phyloP scores from a whole-genome alignment of 2,113 vertebrate species.

The Lepus americanus region DNA sequence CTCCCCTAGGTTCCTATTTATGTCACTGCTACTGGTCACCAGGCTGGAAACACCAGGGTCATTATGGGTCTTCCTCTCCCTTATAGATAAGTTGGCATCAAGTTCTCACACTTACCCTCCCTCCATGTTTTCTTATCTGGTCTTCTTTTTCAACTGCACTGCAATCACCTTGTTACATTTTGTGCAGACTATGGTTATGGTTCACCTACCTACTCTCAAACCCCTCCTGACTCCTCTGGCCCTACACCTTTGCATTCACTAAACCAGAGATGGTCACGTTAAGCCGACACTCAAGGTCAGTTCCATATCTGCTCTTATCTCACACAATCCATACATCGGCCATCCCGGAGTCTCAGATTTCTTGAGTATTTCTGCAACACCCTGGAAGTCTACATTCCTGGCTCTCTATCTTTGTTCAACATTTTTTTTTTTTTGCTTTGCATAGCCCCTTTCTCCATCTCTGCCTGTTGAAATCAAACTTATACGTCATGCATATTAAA shows the following conservation, averaged over 20 bases:
- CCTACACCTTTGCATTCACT: not conserved
- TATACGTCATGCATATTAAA: conserved; percentile 16
- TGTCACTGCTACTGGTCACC: not conserved
- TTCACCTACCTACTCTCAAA: not conserved
- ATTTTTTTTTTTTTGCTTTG: conserved; percentile 23
- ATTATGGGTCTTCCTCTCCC: not conserved
- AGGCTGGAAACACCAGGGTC: not conserved
- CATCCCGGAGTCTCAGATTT: not conserved
- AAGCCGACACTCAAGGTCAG: not conserved
- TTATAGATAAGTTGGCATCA: not conserved
- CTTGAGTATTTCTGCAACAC: not conserved
- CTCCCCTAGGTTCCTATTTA: not conserved
- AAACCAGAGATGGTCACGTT: not conserved
- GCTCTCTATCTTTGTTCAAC: not conserved
- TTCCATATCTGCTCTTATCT: not conserved
- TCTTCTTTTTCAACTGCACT: not conserved
- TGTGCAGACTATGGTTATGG: not conserved
- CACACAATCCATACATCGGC: not conserved
- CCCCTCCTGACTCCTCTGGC: not conserved
- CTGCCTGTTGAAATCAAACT: not conserved
- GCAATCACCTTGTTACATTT: not conserved
- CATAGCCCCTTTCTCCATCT: not conserved
- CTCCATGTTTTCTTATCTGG: not conserved
- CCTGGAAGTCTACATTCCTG: not conserved
- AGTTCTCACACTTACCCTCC: not conserved